Percentiles rank a stretch among this genome's conserved stretches.
These are phyloP conservation scores for Neotragus pygmaeus DNA, from an alignment of 2,113 vertebrate genomes.

Conservation along the genomic window DNA sequence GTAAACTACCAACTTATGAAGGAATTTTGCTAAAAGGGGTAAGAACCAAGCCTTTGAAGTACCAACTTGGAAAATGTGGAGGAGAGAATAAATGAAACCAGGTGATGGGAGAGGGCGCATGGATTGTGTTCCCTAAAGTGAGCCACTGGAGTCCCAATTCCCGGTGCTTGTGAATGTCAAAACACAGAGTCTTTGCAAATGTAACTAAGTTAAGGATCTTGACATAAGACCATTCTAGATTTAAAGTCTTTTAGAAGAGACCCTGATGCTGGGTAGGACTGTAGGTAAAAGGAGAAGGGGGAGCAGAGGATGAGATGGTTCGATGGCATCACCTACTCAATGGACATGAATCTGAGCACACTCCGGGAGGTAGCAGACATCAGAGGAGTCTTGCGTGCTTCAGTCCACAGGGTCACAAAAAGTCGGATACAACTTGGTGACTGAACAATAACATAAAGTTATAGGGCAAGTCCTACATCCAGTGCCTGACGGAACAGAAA, in stretches of 20 bases:
- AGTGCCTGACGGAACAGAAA: background rate
- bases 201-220: background rate
- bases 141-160: background rate
- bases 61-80: background rate
- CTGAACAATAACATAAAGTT: background rate
- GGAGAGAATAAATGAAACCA: background rate
- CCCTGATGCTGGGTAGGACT: background rate
- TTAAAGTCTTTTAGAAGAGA: background rate
- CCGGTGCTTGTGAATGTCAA: background rate
- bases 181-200: background rate
- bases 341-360: background rate
- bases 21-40: background rate
- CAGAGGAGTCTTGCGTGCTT: background rate
- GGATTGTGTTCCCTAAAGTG: background rate
- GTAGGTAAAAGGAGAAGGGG: background rate
- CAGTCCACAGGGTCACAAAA: background rate
- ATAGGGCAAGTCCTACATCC: background rate
- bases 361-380: fast-evolving
- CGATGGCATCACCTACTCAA: background rate
- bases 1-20: background rate
- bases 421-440: background rate
- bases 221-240: background rate
- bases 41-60: background rate
- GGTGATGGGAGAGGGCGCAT: fast-evolving
- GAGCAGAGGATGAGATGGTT: background rate